These are phyloP conservation scores for Octopus sinensis DNA, from an alignment of 1,140 invertebrate species.

Conservation along the genomic window DNA sequence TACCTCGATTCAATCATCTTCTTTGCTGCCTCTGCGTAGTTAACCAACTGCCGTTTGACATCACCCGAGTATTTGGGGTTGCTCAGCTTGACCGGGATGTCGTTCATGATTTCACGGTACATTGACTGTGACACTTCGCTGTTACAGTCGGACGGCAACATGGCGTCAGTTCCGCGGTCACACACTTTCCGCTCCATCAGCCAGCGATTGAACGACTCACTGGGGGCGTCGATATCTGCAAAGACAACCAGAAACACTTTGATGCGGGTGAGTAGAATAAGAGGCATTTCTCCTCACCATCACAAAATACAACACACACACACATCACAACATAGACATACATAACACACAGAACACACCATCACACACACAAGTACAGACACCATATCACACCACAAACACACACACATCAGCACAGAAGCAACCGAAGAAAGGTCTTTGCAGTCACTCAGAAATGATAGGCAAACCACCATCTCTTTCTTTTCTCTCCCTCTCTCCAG, in stretches of 20 bases:
- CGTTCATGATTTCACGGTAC: conserved; percentile 97
- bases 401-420: too few relatives aligned
- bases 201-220: conserved; percentile 95
- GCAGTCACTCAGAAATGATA: too few relatives aligned
- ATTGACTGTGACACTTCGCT: conserved; percentile 90
- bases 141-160: conserved; percentile 85
- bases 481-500: too few relatives aligned
- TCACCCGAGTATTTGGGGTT: conserved; percentile 93
- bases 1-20: conserved; percentile 88
- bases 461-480: too few relatives aligned
- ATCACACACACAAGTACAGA: too few relatives aligned
- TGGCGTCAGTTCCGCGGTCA: conserved; percentile 74
- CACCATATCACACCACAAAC: too few relatives aligned
- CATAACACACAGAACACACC: too few relatives aligned
- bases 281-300: too few relatives aligned
- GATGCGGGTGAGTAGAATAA: too few relatives aligned
- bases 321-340: too few relatives aligned
- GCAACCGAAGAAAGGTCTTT: too few relatives aligned
- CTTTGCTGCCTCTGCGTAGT: conserved; percentile 94
- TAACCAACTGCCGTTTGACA: conserved; percentile 89
- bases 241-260: neutral
- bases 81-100: conserved; percentile 92
- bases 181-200: conserved; percentile 91
- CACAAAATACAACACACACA: too few relatives aligned
- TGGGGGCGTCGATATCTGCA: conserved; percentile 84